A percentile compares a stretch with the other conserved stretches of the same genome.
phyloP scores from a whole-genome alignment of 2,797 vertebrate species.

The Rhabdophis nuchalis region DNA sequence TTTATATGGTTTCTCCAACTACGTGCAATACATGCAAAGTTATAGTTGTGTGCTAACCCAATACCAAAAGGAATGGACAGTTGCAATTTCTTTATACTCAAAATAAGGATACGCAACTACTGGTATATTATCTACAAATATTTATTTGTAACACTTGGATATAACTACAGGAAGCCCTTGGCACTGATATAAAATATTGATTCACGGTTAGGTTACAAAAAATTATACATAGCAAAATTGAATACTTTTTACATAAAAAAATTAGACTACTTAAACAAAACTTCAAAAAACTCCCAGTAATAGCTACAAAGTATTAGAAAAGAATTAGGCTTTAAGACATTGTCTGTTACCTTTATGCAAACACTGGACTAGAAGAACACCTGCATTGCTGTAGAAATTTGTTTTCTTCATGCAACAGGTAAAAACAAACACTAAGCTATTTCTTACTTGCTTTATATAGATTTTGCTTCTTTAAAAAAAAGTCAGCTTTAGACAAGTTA shows the following conservation, averaged over 20 bases:
- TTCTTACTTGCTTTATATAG: constrained; percentile 75
- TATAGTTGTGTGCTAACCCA: background rate
- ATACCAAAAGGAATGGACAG: background rate
- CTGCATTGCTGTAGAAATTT: constrained; percentile 86
- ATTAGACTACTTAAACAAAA: constrained; percentile 82
- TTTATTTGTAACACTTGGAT: constrained; percentile 82
- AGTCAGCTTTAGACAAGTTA: constrained; percentile 67
- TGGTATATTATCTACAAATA: constrained; percentile 81
- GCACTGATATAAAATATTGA: constrained; percentile 95
- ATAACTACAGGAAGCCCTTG: constrained; percentile 86
- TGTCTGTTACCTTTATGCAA: constrained; percentile 78
- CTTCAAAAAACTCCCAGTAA: constrained; percentile 74
- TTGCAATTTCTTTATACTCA: constrained; percentile 51
- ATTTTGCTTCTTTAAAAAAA: constrained; percentile 60
- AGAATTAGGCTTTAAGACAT: constrained; percentile 81
- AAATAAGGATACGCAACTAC: constrained; percentile 75
- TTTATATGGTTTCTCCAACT: background rate
- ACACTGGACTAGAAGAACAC: constrained; percentile 83
- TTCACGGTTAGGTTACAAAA: constrained; percentile 95
- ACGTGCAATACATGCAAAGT: background rate
- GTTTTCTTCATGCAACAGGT: constrained; percentile 87
- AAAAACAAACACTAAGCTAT: constrained; percentile 86
- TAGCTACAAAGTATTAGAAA: constrained; percentile 80
- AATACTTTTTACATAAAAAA: constrained; percentile 84
- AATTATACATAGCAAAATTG: constrained; percentile 86